Evolutionary conservation across 2,113 vertebrate genomes (phyloP).

Genomic region (Vanacampus margaritifer): DNA sequence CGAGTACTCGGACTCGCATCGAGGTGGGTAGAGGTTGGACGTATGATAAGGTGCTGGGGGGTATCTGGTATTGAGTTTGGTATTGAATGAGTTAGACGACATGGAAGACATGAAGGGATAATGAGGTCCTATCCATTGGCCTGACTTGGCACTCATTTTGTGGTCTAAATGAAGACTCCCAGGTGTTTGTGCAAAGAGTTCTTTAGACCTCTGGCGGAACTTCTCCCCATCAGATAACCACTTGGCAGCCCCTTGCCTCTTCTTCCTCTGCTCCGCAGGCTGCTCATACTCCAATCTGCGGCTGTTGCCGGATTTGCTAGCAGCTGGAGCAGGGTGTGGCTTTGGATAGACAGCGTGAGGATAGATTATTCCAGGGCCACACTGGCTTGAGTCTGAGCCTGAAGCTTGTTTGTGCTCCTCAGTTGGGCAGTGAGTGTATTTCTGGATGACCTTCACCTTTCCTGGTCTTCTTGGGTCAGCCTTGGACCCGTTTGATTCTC

Average conservation of each 20-base stretch:
- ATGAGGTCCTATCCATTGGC: conserved; percentile 53
- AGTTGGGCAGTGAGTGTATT: conserved; percentile 40
- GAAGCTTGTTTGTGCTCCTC: conserved; percentile 69
- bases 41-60: conserved; percentile 56
- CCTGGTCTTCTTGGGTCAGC: conserved; percentile 47
- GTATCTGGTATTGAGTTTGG: conserved; percentile 60
- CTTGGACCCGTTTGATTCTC: conserved; percentile 40
- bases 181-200: conserved; percentile 19
- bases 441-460: conserved; percentile 37
- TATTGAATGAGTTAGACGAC: conserved; percentile 63
- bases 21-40: conserved; percentile 46
- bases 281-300: conserved; percentile 49
- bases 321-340: conserved; percentile 47
- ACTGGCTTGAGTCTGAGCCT: conserved; percentile 80
- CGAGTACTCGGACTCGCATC: conserved; percentile 81
- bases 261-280: conserved; percentile 51
- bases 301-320: conserved; percentile 42
- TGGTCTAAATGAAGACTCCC: conserved; percentile 54
- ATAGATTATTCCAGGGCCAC: conserved; percentile 53
- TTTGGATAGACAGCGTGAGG: conserved; percentile 48
- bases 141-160: conserved; percentile 57
- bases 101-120: conserved; percentile 40
- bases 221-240: conserved; percentile 77
- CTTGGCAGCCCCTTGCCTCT: conserved; percentile 69
- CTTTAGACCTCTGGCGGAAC: conserved; percentile 52